These are phyloP conservation scores for Bursaphelenchus mucronatus DNA, from an alignment of 1,140 invertebrate genomes.

Conservation along the genomic window DNA sequence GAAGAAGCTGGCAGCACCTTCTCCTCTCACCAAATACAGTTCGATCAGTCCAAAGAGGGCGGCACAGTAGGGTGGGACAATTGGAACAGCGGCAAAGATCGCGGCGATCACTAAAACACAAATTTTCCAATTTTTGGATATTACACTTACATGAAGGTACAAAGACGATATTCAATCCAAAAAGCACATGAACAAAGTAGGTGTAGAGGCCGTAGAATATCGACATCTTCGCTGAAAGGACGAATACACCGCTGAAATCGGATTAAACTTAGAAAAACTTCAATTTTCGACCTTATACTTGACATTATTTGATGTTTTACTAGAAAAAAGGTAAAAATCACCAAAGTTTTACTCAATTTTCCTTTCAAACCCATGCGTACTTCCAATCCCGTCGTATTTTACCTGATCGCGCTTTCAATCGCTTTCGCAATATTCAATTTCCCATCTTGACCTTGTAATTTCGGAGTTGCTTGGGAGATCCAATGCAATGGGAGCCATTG, in stretches of 20 bases:
- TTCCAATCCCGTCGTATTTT: background rate
- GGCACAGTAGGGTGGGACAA: slow-evolving; percentile 87
- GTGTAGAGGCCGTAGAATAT: slow-evolving; percentile 95
- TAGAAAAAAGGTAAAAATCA: slow-evolving; percentile 14
- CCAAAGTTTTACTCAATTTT: slow-evolving; percentile 13
- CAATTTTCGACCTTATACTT: background rate
- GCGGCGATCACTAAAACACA: slow-evolving; percentile 73
- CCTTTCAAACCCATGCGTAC: background rate
- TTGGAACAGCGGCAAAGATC: slow-evolving; percentile 84
- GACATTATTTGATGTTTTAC: background rate
- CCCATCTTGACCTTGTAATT: slow-evolving; percentile 21
- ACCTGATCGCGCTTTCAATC: slow-evolving; percentile 55
- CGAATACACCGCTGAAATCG: slow-evolving; percentile 72
- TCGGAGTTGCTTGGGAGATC: slow-evolving; percentile 36
- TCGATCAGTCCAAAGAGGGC: slow-evolving; percentile 86
- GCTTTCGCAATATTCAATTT: slow-evolving; percentile 41
- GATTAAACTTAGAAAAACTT: slow-evolving; percentile 12
- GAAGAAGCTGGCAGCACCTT: slow-evolving; percentile 71
- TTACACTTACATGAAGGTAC: slow-evolving; percentile 74
- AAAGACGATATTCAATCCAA: slow-evolving; percentile 88
- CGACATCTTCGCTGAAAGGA: slow-evolving; percentile 91
- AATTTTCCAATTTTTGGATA: slow-evolving; percentile 19
- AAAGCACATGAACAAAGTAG: slow-evolving; percentile 91
- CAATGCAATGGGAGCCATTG: slow-evolving; percentile 53
- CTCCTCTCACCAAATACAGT: slow-evolving; percentile 81